These are phyloP conservation scores for Leucania comma DNA, from an alignment of 2,888 invertebrate species.

Conservation along the genomic window DNA sequence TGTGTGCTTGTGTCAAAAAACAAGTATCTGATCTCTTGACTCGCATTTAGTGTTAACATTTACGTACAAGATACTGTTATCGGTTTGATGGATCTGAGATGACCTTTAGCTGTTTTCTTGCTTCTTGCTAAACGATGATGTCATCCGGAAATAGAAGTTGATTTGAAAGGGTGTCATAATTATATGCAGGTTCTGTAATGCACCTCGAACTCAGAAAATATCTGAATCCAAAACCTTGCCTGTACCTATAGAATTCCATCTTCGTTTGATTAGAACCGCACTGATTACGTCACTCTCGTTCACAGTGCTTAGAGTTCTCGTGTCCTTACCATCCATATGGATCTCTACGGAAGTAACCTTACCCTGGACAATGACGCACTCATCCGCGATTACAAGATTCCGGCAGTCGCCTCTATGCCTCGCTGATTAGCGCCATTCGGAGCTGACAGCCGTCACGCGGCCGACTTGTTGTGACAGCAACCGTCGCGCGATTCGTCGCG, in stretches of 20 bases:
- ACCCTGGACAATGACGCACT: constrained; percentile 24
- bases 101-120: neutral
- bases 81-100: constrained; percentile 11
- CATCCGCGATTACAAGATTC: constrained; percentile 5
- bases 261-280: neutral
- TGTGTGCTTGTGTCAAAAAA: constrained; percentile 33
- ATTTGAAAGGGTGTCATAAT: neutral
- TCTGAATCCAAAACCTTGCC: neutral
- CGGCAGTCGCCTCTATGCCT: neutral
- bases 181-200: neutral
- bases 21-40: constrained; percentile 60
- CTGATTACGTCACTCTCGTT: neutral
- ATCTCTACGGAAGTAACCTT: constrained; percentile 14
- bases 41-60: constrained; percentile 37
- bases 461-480: constrained; percentile 38
- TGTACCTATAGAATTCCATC: neutral
- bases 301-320: neutral
- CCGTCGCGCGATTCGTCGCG: constrained; percentile 40
- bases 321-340: neutral
- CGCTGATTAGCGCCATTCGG: constrained; percentile 46
- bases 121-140: neutral
- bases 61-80: constrained; percentile 32
- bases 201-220: neutral
- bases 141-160: constrained; percentile 17
- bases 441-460: constrained; percentile 31